These are phyloP conservation scores for Megalops atlanticus DNA, from an alignment of 2,113 vertebrate species.

Conservation along the genomic window DNA sequence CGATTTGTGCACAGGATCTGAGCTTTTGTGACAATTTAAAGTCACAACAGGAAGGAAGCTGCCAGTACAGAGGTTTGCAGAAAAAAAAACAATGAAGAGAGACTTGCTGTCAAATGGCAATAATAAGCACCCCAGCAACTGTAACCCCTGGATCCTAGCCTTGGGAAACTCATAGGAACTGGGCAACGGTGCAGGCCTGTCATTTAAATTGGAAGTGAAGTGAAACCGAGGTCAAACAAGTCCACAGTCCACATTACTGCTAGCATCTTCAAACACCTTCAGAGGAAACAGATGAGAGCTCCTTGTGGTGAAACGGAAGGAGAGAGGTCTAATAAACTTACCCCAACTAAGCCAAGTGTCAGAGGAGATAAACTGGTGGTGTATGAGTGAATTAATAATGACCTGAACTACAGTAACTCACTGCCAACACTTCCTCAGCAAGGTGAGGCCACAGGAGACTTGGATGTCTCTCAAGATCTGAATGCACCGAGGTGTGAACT, in stretches of 20 bases:
- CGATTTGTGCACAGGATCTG: background rate
- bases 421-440: background rate
- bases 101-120: background rate
- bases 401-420: background rate
- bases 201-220: background rate
- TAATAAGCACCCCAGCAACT: background rate
- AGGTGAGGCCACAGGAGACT: background rate
- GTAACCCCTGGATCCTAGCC: background rate
- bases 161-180: too few relatives aligned
- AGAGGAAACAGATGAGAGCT: background rate
- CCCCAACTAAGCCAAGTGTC: background rate
- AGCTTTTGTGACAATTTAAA: background rate
- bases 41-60: background rate
- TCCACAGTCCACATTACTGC: too few relatives aligned
- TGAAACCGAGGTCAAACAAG: background rate
- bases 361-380: background rate
- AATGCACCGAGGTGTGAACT: background rate
- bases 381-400: background rate
- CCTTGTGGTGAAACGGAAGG: background rate
- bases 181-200: background rate
- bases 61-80: background rate
- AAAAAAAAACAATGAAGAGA: background rate
- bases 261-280: too few relatives aligned
- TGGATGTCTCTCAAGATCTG: background rate
- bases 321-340: background rate